Percentiles rank a stretch among this genome's conserved stretches.
phyloP scores from a whole-genome alignment of 2,113 vertebrate species.

The Anguilla japonica region DNA sequence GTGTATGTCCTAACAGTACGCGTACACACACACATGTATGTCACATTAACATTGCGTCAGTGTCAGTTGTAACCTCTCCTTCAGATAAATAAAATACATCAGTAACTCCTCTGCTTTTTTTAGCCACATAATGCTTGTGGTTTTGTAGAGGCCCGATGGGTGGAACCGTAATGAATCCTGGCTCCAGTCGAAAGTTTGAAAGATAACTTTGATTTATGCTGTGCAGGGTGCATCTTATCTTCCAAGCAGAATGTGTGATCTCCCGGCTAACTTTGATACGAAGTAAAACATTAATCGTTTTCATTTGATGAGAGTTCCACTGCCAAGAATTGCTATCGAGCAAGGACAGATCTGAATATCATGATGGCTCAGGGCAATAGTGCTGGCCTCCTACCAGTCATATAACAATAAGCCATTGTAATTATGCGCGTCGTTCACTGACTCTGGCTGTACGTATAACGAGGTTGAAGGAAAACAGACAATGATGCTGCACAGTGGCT shows the following conservation, averaged over 20 bases:
- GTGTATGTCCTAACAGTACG: too few relatives aligned
- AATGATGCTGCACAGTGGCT: too few relatives aligned
- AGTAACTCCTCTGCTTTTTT: not conserved
- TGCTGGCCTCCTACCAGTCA: not conserved
- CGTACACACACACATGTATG: too few relatives aligned
- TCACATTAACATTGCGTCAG: too few relatives aligned
- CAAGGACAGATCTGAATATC: not conserved
- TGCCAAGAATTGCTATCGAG: not conserved
- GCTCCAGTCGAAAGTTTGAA: not conserved
- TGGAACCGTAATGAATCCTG: not conserved
- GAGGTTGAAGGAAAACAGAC: too few relatives aligned
- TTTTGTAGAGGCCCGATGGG: not conserved
- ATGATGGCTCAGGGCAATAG: not conserved
- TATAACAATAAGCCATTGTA: conserved; percentile 6
- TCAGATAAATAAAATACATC: too few relatives aligned
- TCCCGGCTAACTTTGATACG: conserved; percentile 3
- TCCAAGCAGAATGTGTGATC: not conserved
- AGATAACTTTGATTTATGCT: conserved; percentile 14
- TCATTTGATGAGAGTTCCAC: conserved; percentile 32
- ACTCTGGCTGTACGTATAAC: too few relatives aligned
- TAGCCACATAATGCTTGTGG: not conserved
- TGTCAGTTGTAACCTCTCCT: too few relatives aligned
- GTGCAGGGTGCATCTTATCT: conserved; percentile 30
- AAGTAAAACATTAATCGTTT: conserved; percentile 47
- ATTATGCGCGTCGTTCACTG: too few relatives aligned